Base-by-base conservation (phyloP, 2,888 invertebrate genomes). In the Leptinotarsa rubiginosa region DNA sequence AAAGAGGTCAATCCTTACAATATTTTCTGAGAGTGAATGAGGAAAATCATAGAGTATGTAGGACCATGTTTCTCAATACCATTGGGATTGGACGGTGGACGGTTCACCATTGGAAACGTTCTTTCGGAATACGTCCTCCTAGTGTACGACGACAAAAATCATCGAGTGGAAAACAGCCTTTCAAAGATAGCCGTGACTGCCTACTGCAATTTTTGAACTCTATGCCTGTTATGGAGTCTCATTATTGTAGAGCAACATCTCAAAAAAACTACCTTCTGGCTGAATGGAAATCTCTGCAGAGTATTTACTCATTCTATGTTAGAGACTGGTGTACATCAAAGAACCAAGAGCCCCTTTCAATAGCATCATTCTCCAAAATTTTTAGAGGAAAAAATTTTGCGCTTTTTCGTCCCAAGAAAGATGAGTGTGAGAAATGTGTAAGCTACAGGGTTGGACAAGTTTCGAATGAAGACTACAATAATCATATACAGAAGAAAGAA, bases 41-140 rank as follows among this genome's bases (percentile, higher is more conserved):
- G 50, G 22, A 67, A 7, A 67, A 67, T 50, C 5, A 50, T 50
- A 71, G 54, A 50, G 71, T 67, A 66, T 74, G 74, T 47, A 70
- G 68, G 64, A 67, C 74, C 52, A 74, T 74, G 64, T 71, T 71
- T 67, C 62, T 66, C n/a, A 49, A 74, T 68, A 74, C 74, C 62
- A 15, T 74, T 20, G 64, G 41, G 16, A 74, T 74, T 50, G 62
- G 64, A 20, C 50, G 71, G 31, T 70, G 67, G 71, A 70, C 67
- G 41, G 54, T 74, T 70, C 64, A 49, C 41, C 13, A 71, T 31
- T 74, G 74, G 74, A 71, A 74, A 67, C 62, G 52, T 67, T 50
- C 16, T 52, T 71, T 67, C 31, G 68, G 52, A 20, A 68, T 50
- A 68, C n/a, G 50, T 67, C 50, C 25, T 50, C 52, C 67, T 50